A percentile compares a stretch with the other conserved stretches of the same genome.
Evolutionary conservation across 2,113 vertebrate species (phyloP).

Genomic region (Pollimyrus isidori): DNA sequence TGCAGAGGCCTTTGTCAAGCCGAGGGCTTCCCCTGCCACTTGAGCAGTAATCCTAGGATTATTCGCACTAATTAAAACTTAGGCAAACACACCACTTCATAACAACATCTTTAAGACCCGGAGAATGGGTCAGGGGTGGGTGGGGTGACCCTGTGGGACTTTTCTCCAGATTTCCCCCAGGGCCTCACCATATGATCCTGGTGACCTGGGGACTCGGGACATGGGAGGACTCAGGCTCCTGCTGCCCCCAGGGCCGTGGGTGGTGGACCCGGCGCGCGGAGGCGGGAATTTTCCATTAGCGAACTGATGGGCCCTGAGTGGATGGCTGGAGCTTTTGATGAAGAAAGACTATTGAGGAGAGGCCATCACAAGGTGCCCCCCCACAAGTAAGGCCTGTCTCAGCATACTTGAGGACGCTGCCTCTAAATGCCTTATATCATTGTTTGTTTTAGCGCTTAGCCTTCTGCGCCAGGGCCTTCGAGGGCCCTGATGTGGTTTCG

Average conservation of each 20-base stretch:
- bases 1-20: neutral
- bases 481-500: conserved; percentile 32
- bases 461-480: neutral
- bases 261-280: conserved; percentile 41
- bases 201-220: conserved; percentile 64
- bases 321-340: conserved; percentile 38
- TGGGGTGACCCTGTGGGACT: conserved; percentile 51
- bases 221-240: conserved; percentile 31
- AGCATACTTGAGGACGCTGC: conserved; percentile 54
- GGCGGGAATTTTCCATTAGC: conserved; percentile 77
- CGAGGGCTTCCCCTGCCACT: conserved; percentile 30
- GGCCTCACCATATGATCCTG: conserved; percentile 26
- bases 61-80: conserved; percentile 93
- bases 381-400: conserved; percentile 43
- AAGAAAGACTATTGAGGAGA: conserved; percentile 26
- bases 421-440: conserved; percentile 41
- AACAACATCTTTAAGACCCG: conserved; percentile 61
- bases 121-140: conserved; percentile 48
- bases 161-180: conserved; percentile 61
- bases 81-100: conserved; percentile 77
- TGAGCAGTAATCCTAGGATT: conserved; percentile 79
- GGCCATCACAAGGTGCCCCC: conserved; percentile 32
- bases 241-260: conserved; percentile 26
- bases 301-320: conserved; percentile 70
- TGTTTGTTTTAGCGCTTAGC: conserved; percentile 36